Conservation (phyloP, 2,113 vertebrate species). For the Ardeotis arabs region DNA sequence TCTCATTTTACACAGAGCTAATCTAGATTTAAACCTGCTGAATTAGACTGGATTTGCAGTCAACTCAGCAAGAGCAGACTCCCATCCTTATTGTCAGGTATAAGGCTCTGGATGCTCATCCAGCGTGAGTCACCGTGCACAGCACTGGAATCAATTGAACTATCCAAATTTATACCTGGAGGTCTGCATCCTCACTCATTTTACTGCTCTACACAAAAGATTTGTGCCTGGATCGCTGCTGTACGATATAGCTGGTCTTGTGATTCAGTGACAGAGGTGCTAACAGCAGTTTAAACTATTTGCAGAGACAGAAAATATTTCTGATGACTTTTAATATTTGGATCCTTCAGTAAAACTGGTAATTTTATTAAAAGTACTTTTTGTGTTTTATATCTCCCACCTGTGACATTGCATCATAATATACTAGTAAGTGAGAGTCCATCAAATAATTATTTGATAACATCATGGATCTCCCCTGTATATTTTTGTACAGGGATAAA, state of each 20-base stretch:
- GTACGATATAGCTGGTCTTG: neutral
- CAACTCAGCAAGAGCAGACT: neutral
- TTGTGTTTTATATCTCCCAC: neutral
- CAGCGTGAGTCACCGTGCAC: neutral
- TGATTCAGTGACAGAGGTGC: neutral
- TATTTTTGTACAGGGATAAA: neutral
- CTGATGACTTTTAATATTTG: neutral
- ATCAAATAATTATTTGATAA: neutral
- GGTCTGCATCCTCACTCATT: neutral
- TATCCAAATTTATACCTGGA: neutral
- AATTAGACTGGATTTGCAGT: neutral
- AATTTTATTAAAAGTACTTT: neutral
- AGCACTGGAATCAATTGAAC: neutral
- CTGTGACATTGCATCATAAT: too few species aligned
- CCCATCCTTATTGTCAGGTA: accelerated
- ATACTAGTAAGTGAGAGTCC: accelerated
- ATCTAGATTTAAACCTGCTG: neutral
- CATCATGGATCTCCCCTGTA: neutral
- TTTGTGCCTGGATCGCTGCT: neutral
- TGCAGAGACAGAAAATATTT: neutral
- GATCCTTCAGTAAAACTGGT: neutral
- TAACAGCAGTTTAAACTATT: neutral
- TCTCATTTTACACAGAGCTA: neutral
- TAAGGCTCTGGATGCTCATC: neutral
- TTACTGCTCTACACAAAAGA: neutral